Evolutionary conservation across 1,140 invertebrate genomes (phyloP).

Genomic region (Formica selysi): DNA sequence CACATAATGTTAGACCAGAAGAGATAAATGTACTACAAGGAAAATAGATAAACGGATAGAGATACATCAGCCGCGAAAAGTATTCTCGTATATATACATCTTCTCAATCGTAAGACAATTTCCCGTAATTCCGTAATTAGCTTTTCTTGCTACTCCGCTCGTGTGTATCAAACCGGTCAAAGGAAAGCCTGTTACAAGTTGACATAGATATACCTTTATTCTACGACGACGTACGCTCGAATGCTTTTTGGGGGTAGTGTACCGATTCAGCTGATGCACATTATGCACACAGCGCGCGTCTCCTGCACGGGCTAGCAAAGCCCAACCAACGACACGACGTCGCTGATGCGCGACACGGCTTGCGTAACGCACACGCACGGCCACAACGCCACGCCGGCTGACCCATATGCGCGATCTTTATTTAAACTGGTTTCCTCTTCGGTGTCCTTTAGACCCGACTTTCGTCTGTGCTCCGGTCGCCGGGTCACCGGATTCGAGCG

Average conservation of each 20-base stretch:
- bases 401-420: conserved; percentile 86
- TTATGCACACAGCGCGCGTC: conserved; percentile 41
- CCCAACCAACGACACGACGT: conserved; percentile 61
- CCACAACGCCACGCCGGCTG: conserved; percentile 82
- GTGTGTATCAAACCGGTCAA: not conserved
- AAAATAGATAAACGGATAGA: not conserved
- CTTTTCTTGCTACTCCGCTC: conserved; percentile 15
- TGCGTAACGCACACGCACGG: conserved; percentile 78
- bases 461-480: conserved; percentile 74
- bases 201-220: conserved; percentile 25
- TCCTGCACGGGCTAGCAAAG: conserved; percentile 59
- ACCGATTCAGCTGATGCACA: conserved; percentile 48
- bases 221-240: conserved; percentile 30
- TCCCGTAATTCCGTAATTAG: conserved; percentile 51
- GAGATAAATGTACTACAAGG: not conserved
- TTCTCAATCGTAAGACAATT: conserved; percentile 23
- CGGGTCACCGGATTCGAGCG: conserved; percentile 47
- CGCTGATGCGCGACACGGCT: conserved; percentile 72
- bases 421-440: conserved; percentile 85
- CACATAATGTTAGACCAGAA: not conserved
- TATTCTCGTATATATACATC: not conserved
- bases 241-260: conserved; percentile 42
- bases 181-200: conserved; percentile 28
- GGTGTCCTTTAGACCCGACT: conserved; percentile 84
- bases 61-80: conserved; percentile 29